Percentiles rank a stretch among this genome's conserved stretches.
These are phyloP conservation scores for Eretmochelys imbricata DNA, from an alignment of 2,113 vertebrate genomes.

Conservation along the genomic window DNA sequence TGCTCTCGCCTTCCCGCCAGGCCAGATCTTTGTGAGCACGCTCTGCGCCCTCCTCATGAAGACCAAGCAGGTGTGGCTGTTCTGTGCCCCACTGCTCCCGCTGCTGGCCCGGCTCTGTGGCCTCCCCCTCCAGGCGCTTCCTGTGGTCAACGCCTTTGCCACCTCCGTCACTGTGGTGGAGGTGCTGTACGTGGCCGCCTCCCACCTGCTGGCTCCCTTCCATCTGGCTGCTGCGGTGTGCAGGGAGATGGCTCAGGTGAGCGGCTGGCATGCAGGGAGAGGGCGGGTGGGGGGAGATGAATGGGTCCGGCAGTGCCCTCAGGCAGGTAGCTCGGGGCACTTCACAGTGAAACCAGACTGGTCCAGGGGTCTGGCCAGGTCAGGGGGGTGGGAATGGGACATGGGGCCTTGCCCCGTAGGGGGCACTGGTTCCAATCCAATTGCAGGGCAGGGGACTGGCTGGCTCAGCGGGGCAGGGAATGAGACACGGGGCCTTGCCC, in stretches of 20 bases:
- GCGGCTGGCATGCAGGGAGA: not conserved
- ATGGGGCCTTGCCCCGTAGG: too few species aligned
- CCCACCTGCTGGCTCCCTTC: conserved; percentile 81
- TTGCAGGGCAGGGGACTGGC: too few species aligned
- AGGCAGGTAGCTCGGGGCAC: not conserved
- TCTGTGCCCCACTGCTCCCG: conserved; percentile 83
- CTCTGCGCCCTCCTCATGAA: conserved; percentile 87
- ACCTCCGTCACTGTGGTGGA: conserved; percentile 72
- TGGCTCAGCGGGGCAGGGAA: too few species aligned
- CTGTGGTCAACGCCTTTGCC: conserved; percentile 74
- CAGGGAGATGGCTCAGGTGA: conserved; percentile 81
- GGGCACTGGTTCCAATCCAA: too few species aligned
- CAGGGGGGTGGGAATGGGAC: too few species aligned
- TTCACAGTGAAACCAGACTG: too few species aligned
- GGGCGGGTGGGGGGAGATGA: not conserved
- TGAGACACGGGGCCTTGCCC: too few species aligned
- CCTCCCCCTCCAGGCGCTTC: conserved; percentile 65
- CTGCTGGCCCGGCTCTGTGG: conserved; percentile 79
- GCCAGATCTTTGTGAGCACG: conserved; percentile 83
- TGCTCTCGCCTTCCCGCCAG: conserved; percentile 45
- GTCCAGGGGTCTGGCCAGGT: too few species aligned
- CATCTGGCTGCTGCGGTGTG: conserved; percentile 75
- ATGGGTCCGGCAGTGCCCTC: too few species aligned
- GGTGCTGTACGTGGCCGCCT: conserved; percentile 72
- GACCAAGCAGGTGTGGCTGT: conserved; percentile 84